These are phyloP conservation scores for Anoura caudifer DNA, from an alignment of 2,113 vertebrate genomes.

Conservation along the genomic window DNA sequence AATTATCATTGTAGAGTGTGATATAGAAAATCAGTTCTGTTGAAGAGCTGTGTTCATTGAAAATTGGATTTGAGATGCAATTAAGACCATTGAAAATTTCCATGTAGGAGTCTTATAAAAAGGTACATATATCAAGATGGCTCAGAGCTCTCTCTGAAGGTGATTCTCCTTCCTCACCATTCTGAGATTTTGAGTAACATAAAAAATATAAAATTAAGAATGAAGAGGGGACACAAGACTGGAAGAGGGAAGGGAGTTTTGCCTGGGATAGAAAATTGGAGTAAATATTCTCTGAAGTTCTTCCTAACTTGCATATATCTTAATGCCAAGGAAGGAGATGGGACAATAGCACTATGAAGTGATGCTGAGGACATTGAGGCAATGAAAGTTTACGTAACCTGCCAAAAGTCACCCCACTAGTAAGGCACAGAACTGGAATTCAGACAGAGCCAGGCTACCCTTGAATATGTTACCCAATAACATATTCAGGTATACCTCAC, in stretches of 20 bases:
- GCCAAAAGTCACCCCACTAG: background rate
- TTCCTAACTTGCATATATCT: background rate
- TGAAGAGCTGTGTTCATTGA: background rate
- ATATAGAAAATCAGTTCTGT: background rate
- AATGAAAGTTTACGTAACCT: background rate
- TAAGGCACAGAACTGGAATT: background rate
- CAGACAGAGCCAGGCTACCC: background rate
- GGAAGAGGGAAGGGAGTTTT: background rate
- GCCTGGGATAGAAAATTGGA: background rate
- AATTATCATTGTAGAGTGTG: background rate
- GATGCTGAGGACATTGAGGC: background rate
- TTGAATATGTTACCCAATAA: background rate
- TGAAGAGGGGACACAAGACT: background rate
- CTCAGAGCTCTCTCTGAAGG: background rate
- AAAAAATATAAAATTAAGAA: background rate
- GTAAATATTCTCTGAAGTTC: background rate
- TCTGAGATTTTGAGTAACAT: background rate
- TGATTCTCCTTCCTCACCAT: background rate
- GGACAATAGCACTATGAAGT: background rate
- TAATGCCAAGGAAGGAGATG: background rate
- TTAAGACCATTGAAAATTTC: background rate
- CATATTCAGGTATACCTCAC: background rate
- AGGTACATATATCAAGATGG: background rate
- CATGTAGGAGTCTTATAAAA: background rate
- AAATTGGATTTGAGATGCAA: slow-evolving; percentile 28